Evolutionary conservation across 2,888 invertebrate species (phyloP).

Genomic region (Synanthedon formicaeformis): DNA sequence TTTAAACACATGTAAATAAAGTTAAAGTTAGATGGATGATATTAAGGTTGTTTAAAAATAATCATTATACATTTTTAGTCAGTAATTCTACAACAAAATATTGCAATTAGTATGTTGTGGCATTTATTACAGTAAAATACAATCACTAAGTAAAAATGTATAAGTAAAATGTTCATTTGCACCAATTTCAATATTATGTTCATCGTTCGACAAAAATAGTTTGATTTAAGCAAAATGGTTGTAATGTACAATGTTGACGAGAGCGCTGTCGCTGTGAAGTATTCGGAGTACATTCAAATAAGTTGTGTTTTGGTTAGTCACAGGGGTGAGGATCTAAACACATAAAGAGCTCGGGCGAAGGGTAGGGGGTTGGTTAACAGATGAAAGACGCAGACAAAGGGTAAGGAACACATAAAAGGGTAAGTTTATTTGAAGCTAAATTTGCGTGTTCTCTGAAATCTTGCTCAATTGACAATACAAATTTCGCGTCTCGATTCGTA

Average conservation of each 20-base stretch:
- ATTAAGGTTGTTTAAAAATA: no score
- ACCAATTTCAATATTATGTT: constrained; percentile 53
- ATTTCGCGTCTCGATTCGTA: constrained; percentile 58
- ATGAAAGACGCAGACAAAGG: constrained; percentile 87
- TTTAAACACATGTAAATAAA: constrained; percentile 2
- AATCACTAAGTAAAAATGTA: not conserved
- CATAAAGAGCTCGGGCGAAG: constrained; percentile 68
- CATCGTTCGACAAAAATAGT: constrained; percentile 38
- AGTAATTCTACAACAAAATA: no score
- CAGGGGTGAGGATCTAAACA: constrained; percentile 68
- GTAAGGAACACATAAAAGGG: constrained; percentile 74
- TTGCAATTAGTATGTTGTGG: no score
- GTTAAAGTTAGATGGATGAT: no score
- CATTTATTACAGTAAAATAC: no score
- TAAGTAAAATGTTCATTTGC: constrained; percentile 33
- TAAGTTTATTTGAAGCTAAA: constrained; percentile 70
- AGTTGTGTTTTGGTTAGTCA: constrained; percentile 65
- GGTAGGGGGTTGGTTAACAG: constrained; percentile 73
- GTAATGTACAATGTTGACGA: constrained; percentile 64
- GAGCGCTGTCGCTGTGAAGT: constrained; percentile 54
- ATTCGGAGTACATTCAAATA: constrained; percentile 58
- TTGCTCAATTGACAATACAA: constrained; percentile 61
- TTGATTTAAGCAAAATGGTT: constrained; percentile 60
- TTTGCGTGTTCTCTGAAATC: constrained; percentile 69
- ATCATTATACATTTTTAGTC: no score